A percentile compares a stretch with the other conserved stretches of the same genome.
These are phyloP conservation scores for Lepas anatifera DNA, from an alignment of 2,888 invertebrate species.

Conservation along the genomic window DNA sequence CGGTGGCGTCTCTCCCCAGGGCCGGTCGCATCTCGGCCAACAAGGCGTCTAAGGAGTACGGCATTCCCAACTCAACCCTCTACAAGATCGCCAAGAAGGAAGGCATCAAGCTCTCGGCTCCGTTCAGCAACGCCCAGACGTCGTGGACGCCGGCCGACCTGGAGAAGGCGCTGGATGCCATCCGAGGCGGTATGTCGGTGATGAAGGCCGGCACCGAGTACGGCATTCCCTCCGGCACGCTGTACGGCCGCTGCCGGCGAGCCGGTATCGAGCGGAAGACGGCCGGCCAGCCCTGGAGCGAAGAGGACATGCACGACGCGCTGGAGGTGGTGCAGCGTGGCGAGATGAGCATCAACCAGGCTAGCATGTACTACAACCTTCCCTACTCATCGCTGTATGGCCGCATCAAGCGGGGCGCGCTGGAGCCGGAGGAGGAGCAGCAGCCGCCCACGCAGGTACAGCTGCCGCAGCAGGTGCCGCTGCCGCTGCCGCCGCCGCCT, in stretches of 20 bases:
- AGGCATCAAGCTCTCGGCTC: slow-evolving; percentile 75
- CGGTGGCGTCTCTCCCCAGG: background rate
- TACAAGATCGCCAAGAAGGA: slow-evolving; percentile 84
- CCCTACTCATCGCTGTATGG: slow-evolving; percentile 83
- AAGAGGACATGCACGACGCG: slow-evolving; percentile 82
- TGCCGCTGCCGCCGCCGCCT: background rate
- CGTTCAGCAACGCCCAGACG: slow-evolving; percentile 81
- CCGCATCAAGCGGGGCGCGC: slow-evolving; percentile 49
- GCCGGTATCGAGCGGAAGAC: slow-evolving; percentile 73
- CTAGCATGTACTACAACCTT: slow-evolving; percentile 79
- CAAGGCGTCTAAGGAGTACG: slow-evolving; percentile 71
- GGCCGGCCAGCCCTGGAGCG: slow-evolving; percentile 58
- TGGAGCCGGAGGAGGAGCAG: slow-evolving; percentile 24
- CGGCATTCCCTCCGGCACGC: slow-evolving; percentile 76
- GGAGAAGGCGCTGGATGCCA: slow-evolving; percentile 47
- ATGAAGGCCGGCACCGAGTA: slow-evolving; percentile 75
- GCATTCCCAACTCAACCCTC: slow-evolving; percentile 78
- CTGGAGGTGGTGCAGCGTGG: slow-evolving; percentile 77
- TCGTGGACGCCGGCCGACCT: slow-evolving; percentile 56
- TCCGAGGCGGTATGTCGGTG: slow-evolving; percentile 43
- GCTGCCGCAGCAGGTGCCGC: background rate
- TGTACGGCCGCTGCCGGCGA: slow-evolving; percentile 76
- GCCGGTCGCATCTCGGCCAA: slow-evolving; percentile 56
- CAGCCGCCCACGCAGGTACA: background rate
- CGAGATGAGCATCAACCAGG: slow-evolving; percentile 87